Percentiles rank a stretch among this genome's conserved stretches.
Evolutionary conservation across 2,797 vertebrate species (phyloP).

Genomic region (Enteromius radiatus): DNA sequence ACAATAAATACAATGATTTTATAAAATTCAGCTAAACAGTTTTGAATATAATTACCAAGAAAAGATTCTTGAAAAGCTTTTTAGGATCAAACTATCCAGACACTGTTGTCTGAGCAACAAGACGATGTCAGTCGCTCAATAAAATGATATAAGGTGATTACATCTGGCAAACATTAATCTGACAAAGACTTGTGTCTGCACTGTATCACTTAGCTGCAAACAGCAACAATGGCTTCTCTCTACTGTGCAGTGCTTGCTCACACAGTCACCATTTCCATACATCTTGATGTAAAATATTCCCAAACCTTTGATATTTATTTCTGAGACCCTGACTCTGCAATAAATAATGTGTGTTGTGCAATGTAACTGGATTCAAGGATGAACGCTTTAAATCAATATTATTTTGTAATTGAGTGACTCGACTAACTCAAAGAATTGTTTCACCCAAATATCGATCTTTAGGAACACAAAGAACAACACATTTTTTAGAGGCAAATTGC

Average conservation of each 20-base stretch:
- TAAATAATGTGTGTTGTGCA: background rate
- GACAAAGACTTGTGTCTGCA: background rate
- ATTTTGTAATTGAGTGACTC: conserved; percentile 43
- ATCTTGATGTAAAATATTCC: background rate
- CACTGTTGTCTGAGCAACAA: background rate
- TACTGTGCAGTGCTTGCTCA: background rate
- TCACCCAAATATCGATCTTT: conserved; percentile 34
- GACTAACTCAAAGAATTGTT: conserved; percentile 28
- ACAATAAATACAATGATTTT: background rate
- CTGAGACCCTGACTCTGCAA: background rate
- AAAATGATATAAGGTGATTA: background rate
- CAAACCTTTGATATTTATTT: background rate
- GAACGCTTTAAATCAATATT: conserved; percentile 41
- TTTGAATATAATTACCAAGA: background rate
- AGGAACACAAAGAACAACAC: conserved; percentile 34
- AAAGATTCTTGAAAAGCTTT: background rate
- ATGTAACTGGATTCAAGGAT: conserved; percentile 32
- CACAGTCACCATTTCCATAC: background rate
- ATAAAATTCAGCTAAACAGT: background rate
- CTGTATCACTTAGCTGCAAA: background rate
- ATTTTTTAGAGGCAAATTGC: conserved; percentile 20
- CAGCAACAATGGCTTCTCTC: background rate
- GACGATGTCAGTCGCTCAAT: background rate
- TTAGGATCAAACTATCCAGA: background rate
- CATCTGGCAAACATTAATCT: conserved; percentile 17